A percentile compares a stretch with the other conserved stretches of the same genome.
Evolutionary conservation across 2,797 vertebrate genomes (phyloP).

Genomic region (Phoeniculus purpureus): DNA sequence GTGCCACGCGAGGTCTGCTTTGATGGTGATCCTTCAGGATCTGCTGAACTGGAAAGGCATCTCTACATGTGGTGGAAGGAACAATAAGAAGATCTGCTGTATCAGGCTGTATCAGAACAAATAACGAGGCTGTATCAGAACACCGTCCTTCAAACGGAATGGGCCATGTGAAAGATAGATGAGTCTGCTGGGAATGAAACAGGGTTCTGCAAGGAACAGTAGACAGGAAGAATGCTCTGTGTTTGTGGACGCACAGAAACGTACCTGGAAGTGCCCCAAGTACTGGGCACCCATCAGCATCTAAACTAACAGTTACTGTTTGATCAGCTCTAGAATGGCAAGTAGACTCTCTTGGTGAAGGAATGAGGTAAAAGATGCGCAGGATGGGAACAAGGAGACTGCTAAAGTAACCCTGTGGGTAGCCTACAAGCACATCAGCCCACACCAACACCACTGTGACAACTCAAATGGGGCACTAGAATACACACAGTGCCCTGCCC

Average conservation of each 20-base stretch:
- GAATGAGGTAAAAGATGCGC: neutral
- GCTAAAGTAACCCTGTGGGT: neutral
- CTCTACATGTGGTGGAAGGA: slow-evolving; percentile 24
- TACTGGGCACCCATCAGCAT: neutral
- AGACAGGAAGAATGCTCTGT: neutral
- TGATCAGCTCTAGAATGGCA: neutral
- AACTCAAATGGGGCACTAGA: neutral
- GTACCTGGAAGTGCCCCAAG: too few species aligned
- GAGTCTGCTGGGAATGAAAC: neutral
- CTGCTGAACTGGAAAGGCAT: slow-evolving; percentile 41
- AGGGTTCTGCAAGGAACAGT: neutral
- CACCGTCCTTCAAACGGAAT: neutral
- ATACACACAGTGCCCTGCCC: neutral
- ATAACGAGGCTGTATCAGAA: neutral
- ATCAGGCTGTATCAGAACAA: too few species aligned
- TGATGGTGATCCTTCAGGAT: slow-evolving; percentile 52
- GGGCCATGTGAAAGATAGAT: neutral
- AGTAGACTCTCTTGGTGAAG: neutral
- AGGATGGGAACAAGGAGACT: neutral
- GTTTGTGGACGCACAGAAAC: neutral
- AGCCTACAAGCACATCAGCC: neutral
- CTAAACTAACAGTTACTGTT: neutral
- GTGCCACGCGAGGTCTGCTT: slow-evolving; percentile 62
- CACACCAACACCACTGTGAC: rapidly evolving
- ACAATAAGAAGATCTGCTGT: neutral